phyloP scores from a whole-genome alignment of 1,140 invertebrate species.

The Zaprionus tsacasi region DNA sequence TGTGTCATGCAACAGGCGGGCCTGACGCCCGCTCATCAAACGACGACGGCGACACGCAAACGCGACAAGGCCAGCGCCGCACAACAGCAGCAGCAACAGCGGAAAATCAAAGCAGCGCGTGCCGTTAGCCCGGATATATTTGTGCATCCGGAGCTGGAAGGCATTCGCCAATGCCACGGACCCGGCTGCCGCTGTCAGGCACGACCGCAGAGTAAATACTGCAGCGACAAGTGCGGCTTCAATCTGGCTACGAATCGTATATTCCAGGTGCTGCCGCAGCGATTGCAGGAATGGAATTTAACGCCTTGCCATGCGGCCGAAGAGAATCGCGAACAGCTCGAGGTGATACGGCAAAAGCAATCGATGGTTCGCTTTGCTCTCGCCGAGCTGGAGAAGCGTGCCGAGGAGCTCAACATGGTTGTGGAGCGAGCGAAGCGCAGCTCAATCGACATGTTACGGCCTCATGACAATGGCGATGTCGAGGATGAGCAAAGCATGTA shows the following conservation, averaged over 20 bases:
- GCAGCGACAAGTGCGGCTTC: conserved; percentile 96
- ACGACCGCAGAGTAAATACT: conserved; percentile 95
- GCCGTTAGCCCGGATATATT: conserved; percentile 86
- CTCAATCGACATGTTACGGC: conserved; percentile 86
- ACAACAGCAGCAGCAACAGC: conserved; percentile 46
- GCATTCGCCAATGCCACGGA: conserved; percentile 94
- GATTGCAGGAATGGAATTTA: conserved; percentile 98
- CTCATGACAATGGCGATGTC: conserved; percentile 85
- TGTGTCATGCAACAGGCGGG: conserved; percentile 53
- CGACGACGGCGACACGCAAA: conserved; percentile 36
- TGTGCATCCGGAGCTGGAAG: conserved; percentile 84
- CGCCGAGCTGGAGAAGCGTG: conserved; percentile 90
- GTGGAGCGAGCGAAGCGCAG: conserved; percentile 90
- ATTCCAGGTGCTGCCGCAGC: conserved; percentile 93
- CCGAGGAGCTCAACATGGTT: conserved; percentile 92
- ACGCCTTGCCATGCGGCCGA: conserved; percentile 95
- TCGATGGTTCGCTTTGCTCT: conserved; percentile 90
- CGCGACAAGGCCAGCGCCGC: conserved; percentile 59
- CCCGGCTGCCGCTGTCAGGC: conserved; percentile 93
- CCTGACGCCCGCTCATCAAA: conserved; percentile 1
- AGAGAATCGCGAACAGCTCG: conserved; percentile 92
- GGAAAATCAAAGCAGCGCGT: conserved; percentile 83
- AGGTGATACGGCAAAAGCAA: conserved; percentile 92
- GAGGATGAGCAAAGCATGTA: conserved; percentile 95
- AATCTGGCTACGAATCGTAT: conserved; percentile 94